These are phyloP conservation scores for Salticus scenicus DNA, from an alignment of 2,888 invertebrate genomes.

Conservation along the genomic window DNA sequence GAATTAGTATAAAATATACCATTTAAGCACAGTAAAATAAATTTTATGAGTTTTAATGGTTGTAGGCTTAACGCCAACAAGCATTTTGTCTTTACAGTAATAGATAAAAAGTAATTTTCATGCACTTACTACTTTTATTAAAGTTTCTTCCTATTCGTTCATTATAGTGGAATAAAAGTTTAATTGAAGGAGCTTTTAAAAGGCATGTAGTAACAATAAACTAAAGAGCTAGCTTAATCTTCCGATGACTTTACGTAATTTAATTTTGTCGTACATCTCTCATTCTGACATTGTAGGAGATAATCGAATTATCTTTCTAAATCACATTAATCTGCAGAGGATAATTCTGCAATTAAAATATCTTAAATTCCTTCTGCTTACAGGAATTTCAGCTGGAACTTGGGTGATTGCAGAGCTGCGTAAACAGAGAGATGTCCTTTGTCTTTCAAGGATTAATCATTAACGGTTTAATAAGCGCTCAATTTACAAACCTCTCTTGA, in stretches of 20 bases:
- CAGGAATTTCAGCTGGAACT: not conserved
- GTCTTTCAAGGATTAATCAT: not conserved
- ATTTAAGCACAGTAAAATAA: too few species aligned
- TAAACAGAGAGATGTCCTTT: not conserved
- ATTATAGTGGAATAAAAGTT: too few species aligned
- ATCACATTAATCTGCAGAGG: not conserved
- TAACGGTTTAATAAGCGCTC: not conserved
- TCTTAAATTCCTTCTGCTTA: not conserved
- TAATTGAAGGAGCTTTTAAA: too few species aligned
- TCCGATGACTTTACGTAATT: not conserved
- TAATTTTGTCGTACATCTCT: not conserved
- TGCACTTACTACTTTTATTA: too few species aligned
- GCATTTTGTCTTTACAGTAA: too few species aligned
- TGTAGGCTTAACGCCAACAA: too few species aligned
- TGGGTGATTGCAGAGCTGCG: not conserved
- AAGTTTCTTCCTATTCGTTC: too few species aligned
- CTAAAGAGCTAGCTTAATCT: too few species aligned
- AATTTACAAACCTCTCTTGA: not conserved
- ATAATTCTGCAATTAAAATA: conserved; percentile 3
- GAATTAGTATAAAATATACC: too few species aligned
- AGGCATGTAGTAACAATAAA: too few species aligned
- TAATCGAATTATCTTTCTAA: conserved; percentile 1
- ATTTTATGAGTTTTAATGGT: too few species aligned
- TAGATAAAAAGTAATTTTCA: too few species aligned
- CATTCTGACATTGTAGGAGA: not conserved